phyloP scores from a whole-genome alignment of 2,888 invertebrate genomes.

The Muschampia plurimacula region DNA sequence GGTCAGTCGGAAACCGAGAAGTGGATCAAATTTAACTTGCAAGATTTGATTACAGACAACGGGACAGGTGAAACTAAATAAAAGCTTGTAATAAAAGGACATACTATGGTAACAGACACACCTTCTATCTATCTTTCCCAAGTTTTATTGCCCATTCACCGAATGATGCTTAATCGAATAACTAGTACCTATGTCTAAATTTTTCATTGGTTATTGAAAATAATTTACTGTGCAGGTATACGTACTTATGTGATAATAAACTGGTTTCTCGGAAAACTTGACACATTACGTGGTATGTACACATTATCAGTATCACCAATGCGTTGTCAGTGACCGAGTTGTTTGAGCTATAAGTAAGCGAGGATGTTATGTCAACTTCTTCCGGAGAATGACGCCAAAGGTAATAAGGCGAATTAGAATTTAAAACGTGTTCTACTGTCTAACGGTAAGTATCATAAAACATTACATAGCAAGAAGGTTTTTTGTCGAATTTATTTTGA shows the following conservation, averaged over 20 bases:
- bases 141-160: neutral
- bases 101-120: too few species aligned
- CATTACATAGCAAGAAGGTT: too few species aligned
- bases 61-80: too few species aligned
- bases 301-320: slow-evolving; percentile 43
- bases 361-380: slow-evolving; percentile 57
- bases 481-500: too few species aligned
- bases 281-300: slow-evolving; percentile 43
- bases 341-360: slow-evolving; percentile 25
- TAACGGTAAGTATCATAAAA: neutral
- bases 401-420: neutral
- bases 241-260: slow-evolving; percentile 31
- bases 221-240: neutral
- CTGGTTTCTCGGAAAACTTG: slow-evolving; percentile 48
- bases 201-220: slow-evolving; percentile 15
- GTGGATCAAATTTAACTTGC: too few species aligned
- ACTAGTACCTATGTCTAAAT: neutral
- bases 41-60: too few species aligned
- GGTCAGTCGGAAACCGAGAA: too few species aligned
- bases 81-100: too few species aligned
- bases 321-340: slow-evolving; percentile 42
- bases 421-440: neutral
- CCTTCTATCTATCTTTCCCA: neutral
- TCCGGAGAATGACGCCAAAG: slow-evolving; percentile 45
- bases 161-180: neutral